Conservation (phyloP, 2,113 vertebrate genomes). For the Lophochroa leadbeateri region DNA sequence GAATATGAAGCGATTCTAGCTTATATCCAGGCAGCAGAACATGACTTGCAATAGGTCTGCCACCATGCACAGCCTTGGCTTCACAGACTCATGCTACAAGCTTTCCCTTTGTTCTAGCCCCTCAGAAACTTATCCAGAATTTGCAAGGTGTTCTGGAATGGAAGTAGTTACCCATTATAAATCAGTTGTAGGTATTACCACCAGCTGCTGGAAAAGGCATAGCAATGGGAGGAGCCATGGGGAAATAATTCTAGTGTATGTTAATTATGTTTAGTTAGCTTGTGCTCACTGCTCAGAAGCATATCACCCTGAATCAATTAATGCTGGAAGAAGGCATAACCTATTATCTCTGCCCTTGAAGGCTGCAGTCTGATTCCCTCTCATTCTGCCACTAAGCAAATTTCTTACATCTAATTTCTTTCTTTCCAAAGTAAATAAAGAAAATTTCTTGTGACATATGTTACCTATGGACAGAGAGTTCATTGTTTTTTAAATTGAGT, state of each 20-base stretch:
- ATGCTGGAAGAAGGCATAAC: neutral
- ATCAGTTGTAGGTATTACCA: neutral
- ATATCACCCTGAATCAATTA: neutral
- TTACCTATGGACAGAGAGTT: neutral
- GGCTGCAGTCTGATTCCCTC: neutral
- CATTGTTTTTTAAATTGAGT: neutral
- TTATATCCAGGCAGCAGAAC: neutral
- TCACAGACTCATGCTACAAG: neutral
- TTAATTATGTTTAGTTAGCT: neutral
- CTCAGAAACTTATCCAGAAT: neutral
- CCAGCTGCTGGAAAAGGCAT: neutral
- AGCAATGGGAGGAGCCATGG: neutral
- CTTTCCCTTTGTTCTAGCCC: neutral
- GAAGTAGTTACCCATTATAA: neutral
- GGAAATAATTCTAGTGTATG: neutral
- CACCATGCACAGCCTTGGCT: neutral
- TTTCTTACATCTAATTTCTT: neutral
- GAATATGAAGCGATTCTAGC: neutral
- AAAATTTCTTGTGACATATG: neutral
- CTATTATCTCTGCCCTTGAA: neutral
- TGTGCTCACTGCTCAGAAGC: neutral
- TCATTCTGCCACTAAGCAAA: neutral
- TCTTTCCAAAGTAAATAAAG: neutral
- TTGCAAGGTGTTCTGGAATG: neutral
- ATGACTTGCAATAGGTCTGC: neutral